Conservation (phyloP, 2,888 invertebrate genomes). For the Nemapogon koenigi region DNA sequence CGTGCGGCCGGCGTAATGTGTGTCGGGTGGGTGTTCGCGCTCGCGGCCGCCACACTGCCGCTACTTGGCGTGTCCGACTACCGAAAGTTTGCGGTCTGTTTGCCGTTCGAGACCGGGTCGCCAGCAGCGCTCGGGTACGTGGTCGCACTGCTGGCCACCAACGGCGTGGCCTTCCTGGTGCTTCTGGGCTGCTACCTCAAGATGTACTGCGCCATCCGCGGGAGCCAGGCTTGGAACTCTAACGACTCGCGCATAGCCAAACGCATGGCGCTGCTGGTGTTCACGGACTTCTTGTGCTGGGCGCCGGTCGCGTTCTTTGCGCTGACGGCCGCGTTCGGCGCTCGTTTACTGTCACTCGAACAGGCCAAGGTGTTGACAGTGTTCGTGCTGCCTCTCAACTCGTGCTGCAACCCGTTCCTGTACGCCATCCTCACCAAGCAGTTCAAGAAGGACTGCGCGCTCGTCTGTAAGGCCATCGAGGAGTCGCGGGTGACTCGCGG, state of each 20-base stretch:
- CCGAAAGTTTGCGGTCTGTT: conserved; percentile 94
- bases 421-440: conserved; percentile 98
- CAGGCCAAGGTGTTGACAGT: conserved; percentile 97
- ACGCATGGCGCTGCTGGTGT: conserved; percentile 94
- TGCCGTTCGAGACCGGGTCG: conserved; percentile 90
- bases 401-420: conserved; percentile 97
- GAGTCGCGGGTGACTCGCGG: conserved; percentile 90
- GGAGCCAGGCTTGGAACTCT: conserved; percentile 96
- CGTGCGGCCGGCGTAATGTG: conserved; percentile 94
- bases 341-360: conserved; percentile 89
- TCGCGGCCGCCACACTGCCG: conserved; percentile 87
- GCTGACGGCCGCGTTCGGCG: conserved; percentile 90
- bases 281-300: conserved; percentile 98
- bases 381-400: conserved; percentile 93
- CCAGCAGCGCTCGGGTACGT: conserved; percentile 86
- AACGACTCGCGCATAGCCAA: conserved; percentile 96
- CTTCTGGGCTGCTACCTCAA: conserved; percentile 95
- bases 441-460: conserved; percentile 96
- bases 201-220: conserved; percentile 98
- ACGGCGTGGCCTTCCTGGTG: conserved; percentile 92
- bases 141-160: conserved; percentile 87
- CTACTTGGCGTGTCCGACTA: conserved; percentile 93
- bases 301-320: conserved; percentile 97
- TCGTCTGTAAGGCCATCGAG: conserved; percentile 95
- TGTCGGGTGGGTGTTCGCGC: conserved; percentile 90